Evolutionary conservation across 2,113 vertebrate genomes (phyloP).

Genomic region (Irena cyanogastra): DNA sequence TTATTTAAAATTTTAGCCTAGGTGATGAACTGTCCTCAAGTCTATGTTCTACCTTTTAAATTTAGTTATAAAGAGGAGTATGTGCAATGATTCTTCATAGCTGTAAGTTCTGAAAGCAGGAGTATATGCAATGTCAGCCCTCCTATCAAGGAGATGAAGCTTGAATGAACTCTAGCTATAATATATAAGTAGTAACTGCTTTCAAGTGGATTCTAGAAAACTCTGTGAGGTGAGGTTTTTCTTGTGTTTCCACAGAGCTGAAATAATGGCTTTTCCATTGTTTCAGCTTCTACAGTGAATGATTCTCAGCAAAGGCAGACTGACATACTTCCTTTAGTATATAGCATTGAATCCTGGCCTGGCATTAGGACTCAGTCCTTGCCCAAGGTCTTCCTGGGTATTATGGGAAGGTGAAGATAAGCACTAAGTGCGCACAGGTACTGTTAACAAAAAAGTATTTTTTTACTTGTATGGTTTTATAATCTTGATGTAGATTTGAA

Average conservation of each 20-base stretch:
- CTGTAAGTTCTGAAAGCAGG: neutral
- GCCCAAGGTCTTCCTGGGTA: neutral
- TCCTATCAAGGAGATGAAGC: neutral
- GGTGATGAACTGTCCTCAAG: neutral
- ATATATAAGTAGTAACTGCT: neutral
- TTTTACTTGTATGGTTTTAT: conserved; percentile 13
- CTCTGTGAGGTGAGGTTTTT: neutral
- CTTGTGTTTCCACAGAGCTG: neutral
- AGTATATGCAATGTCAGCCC: neutral
- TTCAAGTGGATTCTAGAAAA: neutral
- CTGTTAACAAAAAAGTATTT: neutral
- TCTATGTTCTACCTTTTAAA: neutral
- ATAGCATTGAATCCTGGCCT: neutral
- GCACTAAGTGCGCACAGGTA: neutral
- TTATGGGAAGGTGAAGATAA: neutral
- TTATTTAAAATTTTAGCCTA: neutral
- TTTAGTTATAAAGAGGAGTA: neutral
- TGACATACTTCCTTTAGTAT: neutral
- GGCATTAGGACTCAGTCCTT: neutral
- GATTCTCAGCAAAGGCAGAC: neutral
- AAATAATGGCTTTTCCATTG: neutral
- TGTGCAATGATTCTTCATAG: neutral
- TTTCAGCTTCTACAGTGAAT: neutral
- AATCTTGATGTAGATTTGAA: neutral
- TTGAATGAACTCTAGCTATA: neutral